Evolutionary conservation across 2,888 invertebrate genomes (phyloP).

Genomic region (Ecdyonurus torrentis): DNA sequence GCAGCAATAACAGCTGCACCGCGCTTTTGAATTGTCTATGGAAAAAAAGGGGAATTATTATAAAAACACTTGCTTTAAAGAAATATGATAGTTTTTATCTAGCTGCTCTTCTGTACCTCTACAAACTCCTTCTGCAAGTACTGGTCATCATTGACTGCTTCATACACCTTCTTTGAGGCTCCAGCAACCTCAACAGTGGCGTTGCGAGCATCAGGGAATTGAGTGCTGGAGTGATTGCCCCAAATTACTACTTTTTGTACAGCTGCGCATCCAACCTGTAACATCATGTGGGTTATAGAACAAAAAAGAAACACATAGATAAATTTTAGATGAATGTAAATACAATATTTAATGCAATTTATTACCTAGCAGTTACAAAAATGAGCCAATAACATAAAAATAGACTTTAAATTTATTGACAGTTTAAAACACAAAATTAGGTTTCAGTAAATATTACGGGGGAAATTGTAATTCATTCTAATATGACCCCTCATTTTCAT

Average conservation of each 20-base stretch:
- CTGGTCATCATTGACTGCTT: constrained; percentile 60
- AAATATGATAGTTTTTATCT: not conserved
- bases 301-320: no score
- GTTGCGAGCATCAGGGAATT: constrained; percentile 84
- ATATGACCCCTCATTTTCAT: no score
- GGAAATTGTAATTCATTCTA: no score
- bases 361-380: no score
- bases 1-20: constrained; percentile 96
- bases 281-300: no score
- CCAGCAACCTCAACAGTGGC: constrained; percentile 39
- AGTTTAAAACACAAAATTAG: no score
- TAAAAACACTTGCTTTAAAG: not conserved
- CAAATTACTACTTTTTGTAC: constrained; percentile 91
- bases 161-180: constrained; percentile 38
- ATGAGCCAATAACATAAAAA: no score
- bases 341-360: no score
- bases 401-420: no score
- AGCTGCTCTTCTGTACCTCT: constrained; percentile 26
- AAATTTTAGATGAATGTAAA: no score
- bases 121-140: constrained; percentile 74
- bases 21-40: constrained; percentile 80
- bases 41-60: constrained; percentile 8
- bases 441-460: no score
- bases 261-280: constrained; percentile 27
- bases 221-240: constrained; percentile 99